Base-by-base conservation (phyloP, 2,888 invertebrate species). In the Caradrina kadenii region DNA sequence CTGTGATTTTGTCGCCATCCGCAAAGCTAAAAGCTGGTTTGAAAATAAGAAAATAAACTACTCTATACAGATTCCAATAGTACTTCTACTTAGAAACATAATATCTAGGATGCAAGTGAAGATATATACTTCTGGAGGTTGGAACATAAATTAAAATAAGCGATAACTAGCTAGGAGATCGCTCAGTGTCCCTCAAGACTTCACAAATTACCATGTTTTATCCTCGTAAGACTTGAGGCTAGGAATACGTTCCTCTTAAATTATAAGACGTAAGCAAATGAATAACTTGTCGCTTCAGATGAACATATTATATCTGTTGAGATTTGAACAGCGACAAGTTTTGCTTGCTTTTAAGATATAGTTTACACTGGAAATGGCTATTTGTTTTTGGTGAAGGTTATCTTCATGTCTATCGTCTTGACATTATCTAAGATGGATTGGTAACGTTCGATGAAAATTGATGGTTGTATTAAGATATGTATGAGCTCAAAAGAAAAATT, bases 281-380 rank as follows among this genome's bases (percentile, higher is more conserved):
- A 83, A 76, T 79, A 78, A 85, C 73, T 73, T 79, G 83, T 84
- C 82, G 69, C 58, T 68, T 35, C 59, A 69, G 76, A 84, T 79
- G 61, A 82, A 82, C 64, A 75, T 77, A 73, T 77, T 73, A 71
- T 69, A 45, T 74, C 67, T 74, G 69, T 80, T 69, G 65, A 76
- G 72, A 68, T 80, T 76, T 61, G 73, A 83, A 77, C 64, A 45
- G 70, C 61, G 49, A 49, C 76, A 11, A 63, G 63, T 60, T 65
- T 73, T 49, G 53, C 56, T 22, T 48, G 7, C 19, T 55, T 49
- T 50, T n/a, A 17, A 79, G 80, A 74, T 45, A 13, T 39, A 31
- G 8, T 10, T 22, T 17, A 13, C 17, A 61, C 80, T 79, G 75
- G 75, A 68, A 54, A 58, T 17, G 76, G 17, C 39, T 50, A 26